Evolutionary conservation across 2,888 invertebrate genomes (phyloP).

Genomic region (Atrina japonica): DNA sequence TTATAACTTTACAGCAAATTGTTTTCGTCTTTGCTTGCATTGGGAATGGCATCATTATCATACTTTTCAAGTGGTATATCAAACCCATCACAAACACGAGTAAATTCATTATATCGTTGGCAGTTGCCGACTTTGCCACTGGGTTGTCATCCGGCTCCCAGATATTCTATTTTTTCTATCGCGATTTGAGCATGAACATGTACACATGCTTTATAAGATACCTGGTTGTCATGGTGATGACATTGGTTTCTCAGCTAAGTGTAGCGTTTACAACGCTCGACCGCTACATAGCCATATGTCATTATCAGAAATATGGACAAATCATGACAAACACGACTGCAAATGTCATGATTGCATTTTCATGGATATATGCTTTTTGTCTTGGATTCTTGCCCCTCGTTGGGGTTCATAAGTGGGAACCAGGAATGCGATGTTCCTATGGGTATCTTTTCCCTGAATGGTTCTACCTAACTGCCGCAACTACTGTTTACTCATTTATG

Average conservation of each 20-base stretch:
- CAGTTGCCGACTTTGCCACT: constrained; percentile 49
- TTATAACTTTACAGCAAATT: constrained; percentile 43
- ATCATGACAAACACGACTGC: constrained; percentile 40
- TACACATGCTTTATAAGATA: constrained; percentile 47
- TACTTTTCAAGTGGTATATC: constrained; percentile 44
- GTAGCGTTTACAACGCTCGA: constrained; percentile 53
- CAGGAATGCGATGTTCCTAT: constrained; percentile 16
- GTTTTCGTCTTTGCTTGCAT: constrained; percentile 41
- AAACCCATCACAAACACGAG: constrained; percentile 27
- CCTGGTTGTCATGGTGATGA: constrained; percentile 48
- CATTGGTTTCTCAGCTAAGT: constrained; percentile 51
- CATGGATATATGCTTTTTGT: constrained; percentile 45
- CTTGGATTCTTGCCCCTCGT: constrained; percentile 39
- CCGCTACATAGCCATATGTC: constrained; percentile 51
- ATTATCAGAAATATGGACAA: constrained; percentile 31
- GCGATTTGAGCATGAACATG: constrained; percentile 32
- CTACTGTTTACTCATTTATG: constrained; percentile 39
- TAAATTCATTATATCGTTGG: constrained; percentile 50
- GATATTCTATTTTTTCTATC: constrained; percentile 40
- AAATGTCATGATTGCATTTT: constrained; percentile 30
- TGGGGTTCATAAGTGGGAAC: constrained; percentile 39
- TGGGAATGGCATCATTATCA: constrained; percentile 47
- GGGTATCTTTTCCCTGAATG: constrained; percentile 42
- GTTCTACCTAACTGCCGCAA: constrained; percentile 25
- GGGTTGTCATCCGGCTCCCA: constrained; percentile 47